A percentile compares a stretch with the other conserved stretches of the same genome.
Evolutionary conservation across 2,888 invertebrate genomes (phyloP).

Genomic region (Euplagia quadripunctaria): DNA sequence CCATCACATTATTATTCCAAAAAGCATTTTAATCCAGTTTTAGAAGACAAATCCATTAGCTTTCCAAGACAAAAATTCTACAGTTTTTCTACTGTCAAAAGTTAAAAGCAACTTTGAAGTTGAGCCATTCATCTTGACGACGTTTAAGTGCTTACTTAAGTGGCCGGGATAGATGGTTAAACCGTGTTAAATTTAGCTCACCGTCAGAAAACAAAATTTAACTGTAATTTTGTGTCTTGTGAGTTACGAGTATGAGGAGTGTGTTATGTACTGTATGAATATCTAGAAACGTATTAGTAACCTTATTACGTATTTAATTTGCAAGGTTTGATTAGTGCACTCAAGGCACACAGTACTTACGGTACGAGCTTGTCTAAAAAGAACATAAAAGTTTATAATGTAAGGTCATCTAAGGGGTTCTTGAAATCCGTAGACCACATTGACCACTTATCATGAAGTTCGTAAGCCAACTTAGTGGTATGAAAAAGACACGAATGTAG

Average conservation of each 20-base stretch:
- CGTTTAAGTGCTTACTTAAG: constrained; percentile 77
- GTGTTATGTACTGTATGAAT: background rate
- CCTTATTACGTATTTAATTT: background rate
- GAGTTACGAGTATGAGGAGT: background rate
- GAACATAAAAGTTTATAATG: background rate
- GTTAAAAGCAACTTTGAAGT: constrained; percentile 64
- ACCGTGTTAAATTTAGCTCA: constrained; percentile 67
- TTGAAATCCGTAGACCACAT: no score
- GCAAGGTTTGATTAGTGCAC: background rate
- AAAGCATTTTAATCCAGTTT: background rate
- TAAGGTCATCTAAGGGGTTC: background rate
- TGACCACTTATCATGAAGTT: no score
- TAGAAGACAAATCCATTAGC: constrained; percentile 46
- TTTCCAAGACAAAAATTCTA: constrained; percentile 57
- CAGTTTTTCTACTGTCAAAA: constrained; percentile 63
- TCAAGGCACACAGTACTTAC: background rate
- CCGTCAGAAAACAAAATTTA: constrained; percentile 15
- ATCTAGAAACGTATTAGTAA: background rate
- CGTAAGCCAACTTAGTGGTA: no score
- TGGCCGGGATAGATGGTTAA: constrained; percentile 64
- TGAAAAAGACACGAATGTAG: no score
- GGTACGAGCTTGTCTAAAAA: background rate
- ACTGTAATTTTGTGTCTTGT: constrained; percentile 10
- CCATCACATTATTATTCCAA: background rate
- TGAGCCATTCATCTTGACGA: constrained; percentile 73